Evolutionary conservation across 2,888 invertebrate species (phyloP).

Genomic region (Morpho helenor): DNA sequence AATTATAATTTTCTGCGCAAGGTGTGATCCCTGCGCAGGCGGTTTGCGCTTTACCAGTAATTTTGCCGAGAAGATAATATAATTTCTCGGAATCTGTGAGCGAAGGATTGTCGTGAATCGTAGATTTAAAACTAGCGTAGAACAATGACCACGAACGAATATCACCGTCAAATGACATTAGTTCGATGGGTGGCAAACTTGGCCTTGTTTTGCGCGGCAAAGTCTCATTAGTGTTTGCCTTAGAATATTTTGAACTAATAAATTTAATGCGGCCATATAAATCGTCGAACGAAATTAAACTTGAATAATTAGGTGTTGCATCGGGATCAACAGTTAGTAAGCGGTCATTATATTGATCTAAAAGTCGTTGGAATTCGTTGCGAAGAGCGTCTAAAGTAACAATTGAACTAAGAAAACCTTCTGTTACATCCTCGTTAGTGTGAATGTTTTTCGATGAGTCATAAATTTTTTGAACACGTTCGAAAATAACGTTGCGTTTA

Average conservation of each 20-base stretch:
- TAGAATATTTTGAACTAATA: neutral
- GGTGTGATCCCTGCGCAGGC: constrained; percentile 17
- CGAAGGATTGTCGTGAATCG: constrained; percentile 11
- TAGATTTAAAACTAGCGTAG: constrained; percentile 14
- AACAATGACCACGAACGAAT: constrained; percentile 16
- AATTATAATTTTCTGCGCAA: constrained; percentile 18
- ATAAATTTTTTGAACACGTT: neutral
- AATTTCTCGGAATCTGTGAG: constrained; percentile 20
- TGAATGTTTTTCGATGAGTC: neutral
- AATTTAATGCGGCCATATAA: neutral
- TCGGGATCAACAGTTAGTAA: neutral
- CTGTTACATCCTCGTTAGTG: neutral
- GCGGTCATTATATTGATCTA: neutral
- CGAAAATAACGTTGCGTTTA: neutral
- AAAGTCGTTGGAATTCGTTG: neutral
- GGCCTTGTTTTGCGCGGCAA: neutral
- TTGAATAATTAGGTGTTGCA: neutral
- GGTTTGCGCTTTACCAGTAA: constrained; percentile 20
- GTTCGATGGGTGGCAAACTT: constrained; percentile 1
- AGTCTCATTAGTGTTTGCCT: neutral
- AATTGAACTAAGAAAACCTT: neutral
- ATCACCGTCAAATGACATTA: constrained; percentile 17
- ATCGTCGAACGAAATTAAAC: neutral
- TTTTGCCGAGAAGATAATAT: constrained; percentile 19
- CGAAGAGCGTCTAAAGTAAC: neutral